Conservation (phyloP, 1,140 invertebrate species). For the Bombus vancouverensis region DNA sequence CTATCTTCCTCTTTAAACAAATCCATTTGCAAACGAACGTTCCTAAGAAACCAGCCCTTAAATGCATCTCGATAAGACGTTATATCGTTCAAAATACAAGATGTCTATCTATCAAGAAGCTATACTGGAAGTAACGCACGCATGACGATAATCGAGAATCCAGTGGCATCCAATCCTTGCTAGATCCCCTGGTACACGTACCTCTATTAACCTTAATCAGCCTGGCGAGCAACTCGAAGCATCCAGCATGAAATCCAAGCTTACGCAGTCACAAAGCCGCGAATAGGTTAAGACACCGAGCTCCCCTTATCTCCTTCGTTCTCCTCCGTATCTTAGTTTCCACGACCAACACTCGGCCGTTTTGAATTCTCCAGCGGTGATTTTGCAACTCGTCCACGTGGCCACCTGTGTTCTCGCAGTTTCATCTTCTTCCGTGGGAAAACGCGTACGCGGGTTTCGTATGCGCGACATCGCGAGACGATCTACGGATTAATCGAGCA, state of each 20-base stretch:
- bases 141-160: not conserved
- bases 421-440: not conserved
- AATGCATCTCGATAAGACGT: not conserved
- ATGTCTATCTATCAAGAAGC: too few relatives aligned
- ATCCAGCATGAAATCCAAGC: constrained; percentile 10
- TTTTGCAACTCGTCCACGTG: constrained; percentile 17
- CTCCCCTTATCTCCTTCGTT: not conserved
- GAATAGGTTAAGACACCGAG: not conserved
- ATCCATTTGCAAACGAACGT: too few relatives aligned
- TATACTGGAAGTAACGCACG: not conserved
- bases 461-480: constrained; percentile 1
- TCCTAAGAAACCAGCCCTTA: too few relatives aligned
- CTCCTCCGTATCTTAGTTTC: not conserved
- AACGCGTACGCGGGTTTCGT: not conserved
- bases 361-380: not conserved
- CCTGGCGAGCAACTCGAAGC: not conserved
- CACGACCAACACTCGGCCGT: not conserved
- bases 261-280: not conserved
- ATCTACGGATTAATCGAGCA: constrained; percentile 41
- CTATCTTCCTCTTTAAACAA: too few relatives aligned
- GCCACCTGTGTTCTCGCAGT: not conserved
- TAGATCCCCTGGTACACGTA: not conserved
- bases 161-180: too few relatives aligned
- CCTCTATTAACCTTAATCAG: constrained; percentile 9
- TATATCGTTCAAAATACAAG: not conserved